These are phyloP conservation scores for Cristatella mucedo DNA, from an alignment of 2,888 invertebrate genomes.

Conservation along the genomic window DNA sequence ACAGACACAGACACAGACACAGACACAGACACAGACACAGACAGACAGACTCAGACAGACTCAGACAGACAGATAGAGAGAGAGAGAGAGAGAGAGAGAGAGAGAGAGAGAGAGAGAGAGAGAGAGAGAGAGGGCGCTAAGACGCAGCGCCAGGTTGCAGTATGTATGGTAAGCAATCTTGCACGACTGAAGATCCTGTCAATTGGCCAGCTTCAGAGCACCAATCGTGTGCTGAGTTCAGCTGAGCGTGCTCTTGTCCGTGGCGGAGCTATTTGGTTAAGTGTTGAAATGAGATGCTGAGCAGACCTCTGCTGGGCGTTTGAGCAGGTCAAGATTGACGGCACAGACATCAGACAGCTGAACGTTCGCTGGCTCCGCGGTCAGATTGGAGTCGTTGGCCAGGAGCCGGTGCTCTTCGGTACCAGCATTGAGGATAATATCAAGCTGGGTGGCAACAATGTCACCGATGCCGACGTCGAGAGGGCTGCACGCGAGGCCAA, in stretches of 20 bases:
- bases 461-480: constrained; percentile 25
- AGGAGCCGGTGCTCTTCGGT: constrained; percentile 47
- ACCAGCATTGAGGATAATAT: constrained; percentile 42
- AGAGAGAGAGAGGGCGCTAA: constrained; percentile 5
- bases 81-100: constrained; percentile 9
- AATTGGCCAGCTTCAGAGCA: too few species aligned
- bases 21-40: too few species aligned
- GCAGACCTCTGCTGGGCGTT: background rate
- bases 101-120: constrained; percentile 7
- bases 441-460: constrained; percentile 33
- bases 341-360: constrained; percentile 31
- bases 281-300: too few species aligned
- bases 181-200: too few species aligned
- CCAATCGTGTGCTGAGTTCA: too few species aligned
- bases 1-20: too few species aligned
- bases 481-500: constrained; percentile 33
- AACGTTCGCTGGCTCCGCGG: constrained; percentile 38
- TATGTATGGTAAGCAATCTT: too few species aligned
- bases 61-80: too few species aligned
- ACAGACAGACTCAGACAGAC: too few species aligned
- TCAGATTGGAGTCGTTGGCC: constrained; percentile 21
- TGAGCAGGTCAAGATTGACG: constrained; percentile 34
- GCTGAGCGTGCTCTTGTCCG: too few species aligned
- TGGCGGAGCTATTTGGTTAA: too few species aligned
- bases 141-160: too few species aligned